A percentile compares a stretch with the other conserved stretches of the same genome.
Conservation (phyloP, 1,140 invertebrate species). For the Micrasema minimum region DNA sequence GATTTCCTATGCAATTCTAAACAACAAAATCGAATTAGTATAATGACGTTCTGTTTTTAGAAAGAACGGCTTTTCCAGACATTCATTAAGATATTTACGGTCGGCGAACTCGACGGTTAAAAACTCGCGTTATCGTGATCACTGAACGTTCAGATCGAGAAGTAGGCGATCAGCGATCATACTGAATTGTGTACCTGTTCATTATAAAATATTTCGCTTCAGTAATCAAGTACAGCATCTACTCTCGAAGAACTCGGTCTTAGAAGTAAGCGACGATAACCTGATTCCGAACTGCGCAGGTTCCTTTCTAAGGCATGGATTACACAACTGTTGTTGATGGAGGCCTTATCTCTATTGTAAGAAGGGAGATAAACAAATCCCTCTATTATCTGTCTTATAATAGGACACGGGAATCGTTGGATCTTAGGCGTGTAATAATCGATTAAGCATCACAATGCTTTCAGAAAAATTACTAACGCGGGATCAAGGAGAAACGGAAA, state of each 20-base stretch:
- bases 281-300: neutral
- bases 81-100: constrained; percentile 17
- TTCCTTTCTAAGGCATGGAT: neutral
- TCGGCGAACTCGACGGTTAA: constrained; percentile 20
- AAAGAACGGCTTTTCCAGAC: no score
- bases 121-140: constrained; percentile 25
- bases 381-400: no score
- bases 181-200: constrained; percentile 6
- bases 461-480: no score
- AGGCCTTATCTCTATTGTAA: neutral
- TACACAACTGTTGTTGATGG: constrained; percentile 2
- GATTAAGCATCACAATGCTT: no score
- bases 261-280: neutral
- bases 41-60: no score
- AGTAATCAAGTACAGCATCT: constrained; percentile 1
- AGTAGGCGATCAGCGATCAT: constrained; percentile 13
- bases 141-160: constrained; percentile 16
- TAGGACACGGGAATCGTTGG: no score
- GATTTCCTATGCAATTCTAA: no score
- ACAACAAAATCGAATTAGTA: no score
- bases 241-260: neutral
- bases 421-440: no score
- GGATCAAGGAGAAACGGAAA: no score
- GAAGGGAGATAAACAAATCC: no score
- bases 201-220: constrained; percentile 23